Conservation (phyloP, 2,888 invertebrate species). For the Norana najaformis region DNA sequence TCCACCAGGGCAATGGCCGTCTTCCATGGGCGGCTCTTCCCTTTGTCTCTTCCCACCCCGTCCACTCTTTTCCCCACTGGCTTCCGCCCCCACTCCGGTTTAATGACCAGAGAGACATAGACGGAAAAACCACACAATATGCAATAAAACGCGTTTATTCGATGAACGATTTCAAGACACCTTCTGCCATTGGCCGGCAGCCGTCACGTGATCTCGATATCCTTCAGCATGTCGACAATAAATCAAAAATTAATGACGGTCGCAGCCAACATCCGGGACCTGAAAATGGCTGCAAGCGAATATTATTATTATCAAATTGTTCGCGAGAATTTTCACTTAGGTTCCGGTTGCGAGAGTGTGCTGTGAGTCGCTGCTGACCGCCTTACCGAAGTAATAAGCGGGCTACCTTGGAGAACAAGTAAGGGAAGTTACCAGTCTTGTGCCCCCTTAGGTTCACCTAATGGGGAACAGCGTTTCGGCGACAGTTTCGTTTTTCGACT, state of each 20-base stretch:
- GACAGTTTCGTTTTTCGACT: neutral
- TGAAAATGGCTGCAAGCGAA: constrained; percentile 9
- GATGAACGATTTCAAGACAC: constrained; percentile 9
- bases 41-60: neutral
- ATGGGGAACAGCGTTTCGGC: neutral
- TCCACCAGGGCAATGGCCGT: too few species aligned
- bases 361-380: neutral
- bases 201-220: neutral
- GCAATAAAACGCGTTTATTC: constrained; percentile 13
- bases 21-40: too few species aligned
- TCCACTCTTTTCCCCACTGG: neutral
- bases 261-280: constrained; percentile 16
- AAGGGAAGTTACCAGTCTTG: neutral
- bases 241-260: constrained; percentile 25
- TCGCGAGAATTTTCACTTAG: neutral
- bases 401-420: neutral
- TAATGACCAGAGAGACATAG: too few species aligned
- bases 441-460: neutral
- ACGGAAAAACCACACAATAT: neutral
- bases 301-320: constrained; percentile 7
- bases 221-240: neutral
- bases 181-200: neutral
- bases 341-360: neutral
- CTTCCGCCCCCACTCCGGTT: neutral
- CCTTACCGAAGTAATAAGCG: neutral